Percentiles rank a stretch among this genome's conserved stretches.
Conservation (phyloP, 2,113 vertebrate species). For the Egretta garzetta region DNA sequence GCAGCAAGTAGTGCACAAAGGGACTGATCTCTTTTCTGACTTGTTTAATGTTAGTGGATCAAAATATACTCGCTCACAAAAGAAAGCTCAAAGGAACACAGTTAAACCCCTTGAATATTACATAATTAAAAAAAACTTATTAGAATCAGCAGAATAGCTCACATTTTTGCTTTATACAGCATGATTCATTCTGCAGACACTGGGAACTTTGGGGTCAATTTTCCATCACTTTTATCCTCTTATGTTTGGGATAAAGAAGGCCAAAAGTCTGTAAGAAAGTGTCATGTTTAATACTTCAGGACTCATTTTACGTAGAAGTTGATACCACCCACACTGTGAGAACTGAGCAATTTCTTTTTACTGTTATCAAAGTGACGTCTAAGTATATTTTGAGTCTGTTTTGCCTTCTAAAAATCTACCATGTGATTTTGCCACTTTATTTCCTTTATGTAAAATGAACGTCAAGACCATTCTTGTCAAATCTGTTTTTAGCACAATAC, state of each 20-base stretch:
- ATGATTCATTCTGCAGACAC: not conserved
- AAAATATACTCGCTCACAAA: not conserved
- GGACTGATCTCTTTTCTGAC: not conserved
- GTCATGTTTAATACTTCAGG: not conserved
- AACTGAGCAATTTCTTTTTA: not conserved
- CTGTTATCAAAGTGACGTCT: not conserved
- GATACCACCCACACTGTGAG: not conserved
- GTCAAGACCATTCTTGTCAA: constrained; percentile 4
- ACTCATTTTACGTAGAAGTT: not conserved
- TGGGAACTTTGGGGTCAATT: not conserved
- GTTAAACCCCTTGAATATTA: not conserved
- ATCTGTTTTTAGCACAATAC: constrained; percentile 15
- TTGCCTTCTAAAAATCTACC: not conserved
- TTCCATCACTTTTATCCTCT: not conserved
- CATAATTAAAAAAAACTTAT: not conserved
- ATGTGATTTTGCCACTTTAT: not conserved
- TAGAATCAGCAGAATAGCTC: not conserved
- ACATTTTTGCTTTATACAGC: not conserved
- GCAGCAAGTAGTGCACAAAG: not conserved
- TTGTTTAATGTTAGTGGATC: not conserved
- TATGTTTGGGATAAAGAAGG: not conserved
- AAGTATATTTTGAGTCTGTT: not conserved
- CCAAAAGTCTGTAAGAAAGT: not conserved
- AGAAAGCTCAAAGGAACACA: not conserved
- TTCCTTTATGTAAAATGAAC: constrained; percentile 5